Conservation (phyloP, 1,140 invertebrate species). For the Drosophila pruinosa region DNA sequence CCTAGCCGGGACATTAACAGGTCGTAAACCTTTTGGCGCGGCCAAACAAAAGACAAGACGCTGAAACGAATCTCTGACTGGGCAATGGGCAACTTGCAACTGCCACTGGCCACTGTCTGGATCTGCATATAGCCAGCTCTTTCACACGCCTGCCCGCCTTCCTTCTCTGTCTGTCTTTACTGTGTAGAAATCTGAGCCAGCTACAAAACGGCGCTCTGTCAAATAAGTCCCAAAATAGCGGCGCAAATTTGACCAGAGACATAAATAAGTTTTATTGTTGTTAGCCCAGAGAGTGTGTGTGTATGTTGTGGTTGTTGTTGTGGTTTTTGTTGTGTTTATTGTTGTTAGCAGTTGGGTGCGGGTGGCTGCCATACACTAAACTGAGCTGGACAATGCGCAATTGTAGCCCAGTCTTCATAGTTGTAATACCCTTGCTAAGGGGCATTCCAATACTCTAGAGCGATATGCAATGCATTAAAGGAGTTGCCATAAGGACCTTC, state of each 20-base stretch:
- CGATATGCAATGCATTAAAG: not conserved
- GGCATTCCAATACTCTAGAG: not conserved
- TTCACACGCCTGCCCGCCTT: not conserved
- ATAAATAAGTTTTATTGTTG: slow-evolving; percentile 82
- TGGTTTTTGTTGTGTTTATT: slow-evolving; percentile 13
- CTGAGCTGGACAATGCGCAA: slow-evolving; percentile 28
- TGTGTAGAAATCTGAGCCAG: slow-evolving; percentile 62
- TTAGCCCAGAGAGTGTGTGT: not conserved
- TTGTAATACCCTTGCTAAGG: not conserved
- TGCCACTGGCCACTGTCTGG: slow-evolving; percentile 11
- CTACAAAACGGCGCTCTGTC: slow-evolving; percentile 76
- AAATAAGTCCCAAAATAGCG: slow-evolving; percentile 79
- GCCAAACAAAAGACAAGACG: slow-evolving; percentile 73
- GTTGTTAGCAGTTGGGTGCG: slow-evolving; percentile 39
- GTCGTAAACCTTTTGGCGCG: slow-evolving; percentile 80
- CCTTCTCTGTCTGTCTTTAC: not conserved
- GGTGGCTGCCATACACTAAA: slow-evolving; percentile 49
- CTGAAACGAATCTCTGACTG: slow-evolving; percentile 63
- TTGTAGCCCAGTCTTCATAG: slow-evolving; percentile 23
- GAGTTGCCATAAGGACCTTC: too few species aligned
- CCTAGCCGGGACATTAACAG: slow-evolving; percentile 77
- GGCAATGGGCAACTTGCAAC: slow-evolving; percentile 36
- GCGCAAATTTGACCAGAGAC: slow-evolving; percentile 76
- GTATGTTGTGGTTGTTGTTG: slow-evolving; percentile 13
- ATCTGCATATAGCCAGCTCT: not conserved